These are phyloP conservation scores for Atractosteus spatula DNA, from an alignment of 2,113 vertebrate species.

Conservation along the genomic window DNA sequence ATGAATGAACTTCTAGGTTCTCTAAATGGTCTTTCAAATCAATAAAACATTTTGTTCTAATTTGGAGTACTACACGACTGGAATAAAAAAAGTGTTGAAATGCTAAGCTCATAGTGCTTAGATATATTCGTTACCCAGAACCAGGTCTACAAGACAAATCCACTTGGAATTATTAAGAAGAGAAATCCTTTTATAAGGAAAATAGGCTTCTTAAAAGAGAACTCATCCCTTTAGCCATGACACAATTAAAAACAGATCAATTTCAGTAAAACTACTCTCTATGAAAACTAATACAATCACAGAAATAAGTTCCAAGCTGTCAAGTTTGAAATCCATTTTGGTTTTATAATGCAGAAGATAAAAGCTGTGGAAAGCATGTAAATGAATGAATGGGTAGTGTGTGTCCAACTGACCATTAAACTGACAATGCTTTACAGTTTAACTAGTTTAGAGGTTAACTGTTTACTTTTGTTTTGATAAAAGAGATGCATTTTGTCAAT, in stretches of 20 bases:
- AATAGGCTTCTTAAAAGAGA: not conserved
- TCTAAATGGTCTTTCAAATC: too few species aligned
- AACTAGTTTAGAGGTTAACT: too few species aligned
- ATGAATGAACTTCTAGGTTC: too few species aligned
- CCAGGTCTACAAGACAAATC: slow-evolving; percentile 4
- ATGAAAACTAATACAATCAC: slow-evolving; percentile 11
- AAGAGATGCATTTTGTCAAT: too few species aligned
- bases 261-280: slow-evolving; percentile 3
- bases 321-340: slow-evolving; percentile 12
- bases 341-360: not conserved
- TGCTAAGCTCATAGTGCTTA: not conserved
- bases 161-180: not conserved
- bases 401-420: not conserved
- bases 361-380: not conserved
- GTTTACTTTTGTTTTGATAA: too few species aligned
- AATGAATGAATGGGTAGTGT: not conserved
- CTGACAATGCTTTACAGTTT: not conserved
- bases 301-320: slow-evolving; percentile 15
- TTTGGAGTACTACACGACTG: too few species aligned
- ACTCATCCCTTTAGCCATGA: not conserved
- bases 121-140: not conserved
- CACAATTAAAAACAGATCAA: slow-evolving; percentile 10
- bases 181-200: not conserved
- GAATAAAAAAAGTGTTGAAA: not conserved
- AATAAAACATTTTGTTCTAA: too few species aligned